phyloP scores from a whole-genome alignment of 2,113 vertebrate genomes.

The Sialia sialis region DNA sequence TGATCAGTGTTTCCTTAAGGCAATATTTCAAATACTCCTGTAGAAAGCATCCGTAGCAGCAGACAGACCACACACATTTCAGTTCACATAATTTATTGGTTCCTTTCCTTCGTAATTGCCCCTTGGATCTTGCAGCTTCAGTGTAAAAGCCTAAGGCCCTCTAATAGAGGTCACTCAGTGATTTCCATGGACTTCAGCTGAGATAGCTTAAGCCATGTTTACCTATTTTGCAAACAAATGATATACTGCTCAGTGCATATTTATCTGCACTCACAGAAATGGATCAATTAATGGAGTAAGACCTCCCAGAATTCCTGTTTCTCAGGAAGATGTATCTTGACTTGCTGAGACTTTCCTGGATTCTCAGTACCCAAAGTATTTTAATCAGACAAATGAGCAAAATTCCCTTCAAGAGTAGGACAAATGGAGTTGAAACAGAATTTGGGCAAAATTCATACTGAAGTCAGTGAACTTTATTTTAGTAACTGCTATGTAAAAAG shows the following conservation, averaged over 20 bases:
- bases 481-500: not conserved
- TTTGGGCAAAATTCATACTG: not conserved
- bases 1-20: not conserved
- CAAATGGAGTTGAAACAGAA: not conserved
- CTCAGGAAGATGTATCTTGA: not conserved
- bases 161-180: not conserved
- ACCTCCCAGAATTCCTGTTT: not conserved
- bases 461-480: not conserved
- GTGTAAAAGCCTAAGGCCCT: not conserved
- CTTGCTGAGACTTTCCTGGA: not conserved
- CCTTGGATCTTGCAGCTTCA: not conserved
- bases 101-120: slow-evolving; percentile 37
- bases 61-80: slow-evolving; percentile 32
- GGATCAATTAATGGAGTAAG: not conserved
- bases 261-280: not conserved
- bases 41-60: slow-evolving; percentile 36
- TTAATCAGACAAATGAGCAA: not conserved
- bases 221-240: slow-evolving; percentile 4
- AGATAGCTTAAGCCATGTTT: not conserved
- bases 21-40: slow-evolving; percentile 33
- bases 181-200: not conserved
- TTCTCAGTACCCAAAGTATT: not conserved
- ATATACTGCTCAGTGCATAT: not conserved
- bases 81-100: slow-evolving; percentile 40
- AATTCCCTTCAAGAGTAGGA: not conserved